These are phyloP conservation scores for Drosophila tanythrix DNA, from an alignment of 2,888 invertebrate species.

Conservation along the genomic window DNA sequence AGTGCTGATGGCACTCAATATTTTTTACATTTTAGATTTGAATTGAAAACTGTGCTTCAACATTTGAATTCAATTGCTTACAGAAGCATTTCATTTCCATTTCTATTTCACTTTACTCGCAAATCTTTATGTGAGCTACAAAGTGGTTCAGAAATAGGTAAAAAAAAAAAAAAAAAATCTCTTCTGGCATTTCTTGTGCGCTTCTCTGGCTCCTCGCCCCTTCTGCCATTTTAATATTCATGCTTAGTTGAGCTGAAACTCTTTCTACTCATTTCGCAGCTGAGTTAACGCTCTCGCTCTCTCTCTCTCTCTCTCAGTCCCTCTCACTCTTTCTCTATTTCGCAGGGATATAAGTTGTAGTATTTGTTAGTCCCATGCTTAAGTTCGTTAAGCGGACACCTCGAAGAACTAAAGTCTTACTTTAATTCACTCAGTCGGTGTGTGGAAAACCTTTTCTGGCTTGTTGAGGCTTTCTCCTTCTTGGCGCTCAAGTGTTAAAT, in stretches of 20 bases:
- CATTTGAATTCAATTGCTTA: background rate
- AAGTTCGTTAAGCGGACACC: constrained; percentile 55
- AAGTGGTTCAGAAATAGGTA: constrained; percentile 1
- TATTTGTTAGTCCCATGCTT: constrained; percentile 34
- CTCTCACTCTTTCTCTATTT: background rate
- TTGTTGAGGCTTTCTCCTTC: constrained; percentile 25
- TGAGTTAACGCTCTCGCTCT: constrained; percentile 10
- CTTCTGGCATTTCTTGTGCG: constrained; percentile 5
- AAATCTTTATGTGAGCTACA: constrained; percentile 18
- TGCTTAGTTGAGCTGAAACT: constrained; percentile 52
- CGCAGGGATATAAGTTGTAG: background rate
- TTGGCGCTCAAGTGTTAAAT: constrained; percentile 58
- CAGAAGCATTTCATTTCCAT: constrained; percentile 9
- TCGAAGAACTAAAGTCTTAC: constrained; percentile 20
- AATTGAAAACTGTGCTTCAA: background rate
- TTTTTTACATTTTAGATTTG: background rate
- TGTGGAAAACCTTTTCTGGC: constrained; percentile 29
- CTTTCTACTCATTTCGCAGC: constrained; percentile 37
- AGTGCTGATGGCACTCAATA: background rate
- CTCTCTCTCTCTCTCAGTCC: too few relatives aligned
- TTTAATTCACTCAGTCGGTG: constrained; percentile 28
- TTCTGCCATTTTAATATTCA: constrained; percentile 50
- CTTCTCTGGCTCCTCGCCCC: background rate
- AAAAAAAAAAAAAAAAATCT: background rate
- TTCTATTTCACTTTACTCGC: constrained; percentile 5